Conservation (phyloP, 2,888 invertebrate species). For the Trilocha varians region DNA sequence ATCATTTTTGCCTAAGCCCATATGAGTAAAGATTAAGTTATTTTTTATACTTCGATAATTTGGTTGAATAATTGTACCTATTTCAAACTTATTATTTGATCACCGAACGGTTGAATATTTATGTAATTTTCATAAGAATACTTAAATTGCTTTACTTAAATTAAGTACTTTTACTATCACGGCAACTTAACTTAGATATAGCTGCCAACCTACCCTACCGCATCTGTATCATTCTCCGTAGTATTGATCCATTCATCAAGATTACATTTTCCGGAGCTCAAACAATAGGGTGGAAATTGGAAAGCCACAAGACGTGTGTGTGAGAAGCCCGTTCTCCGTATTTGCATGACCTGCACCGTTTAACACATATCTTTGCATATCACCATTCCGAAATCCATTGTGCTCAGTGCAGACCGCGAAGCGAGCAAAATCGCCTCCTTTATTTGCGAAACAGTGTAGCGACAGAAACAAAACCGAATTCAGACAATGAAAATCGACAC, state of each 20-base stretch:
- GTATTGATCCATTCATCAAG: slow-evolving; percentile 13
- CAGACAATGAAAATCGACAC: not conserved
- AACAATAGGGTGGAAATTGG: slow-evolving; percentile 31
- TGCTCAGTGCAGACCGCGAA: slow-evolving; percentile 55
- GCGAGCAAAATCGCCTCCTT: slow-evolving; percentile 61
- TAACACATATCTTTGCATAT: slow-evolving; percentile 63
- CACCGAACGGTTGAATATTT: too few species aligned
- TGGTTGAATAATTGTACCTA: too few species aligned
- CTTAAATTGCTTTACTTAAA: too few species aligned
- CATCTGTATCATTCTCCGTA: slow-evolving; percentile 18
- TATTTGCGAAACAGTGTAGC: slow-evolving; percentile 49
- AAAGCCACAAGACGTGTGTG: slow-evolving; percentile 34
- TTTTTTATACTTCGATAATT: too few species aligned
- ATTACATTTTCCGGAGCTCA: slow-evolving; percentile 17
- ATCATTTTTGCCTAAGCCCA: too few species aligned
- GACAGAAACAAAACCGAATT: slow-evolving; percentile 27
- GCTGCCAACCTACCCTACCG: not conserved
- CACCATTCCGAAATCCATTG: slow-evolving; percentile 56
- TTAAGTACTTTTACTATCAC: too few species aligned
- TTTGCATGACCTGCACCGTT: slow-evolving; percentile 51
- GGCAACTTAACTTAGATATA: too few species aligned
- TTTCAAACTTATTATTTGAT: too few species aligned
- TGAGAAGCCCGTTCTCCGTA: slow-evolving; percentile 14
- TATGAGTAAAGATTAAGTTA: too few species aligned
- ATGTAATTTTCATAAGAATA: too few species aligned